These are phyloP conservation scores for Alsophila aescularia DNA, from an alignment of 2,888 invertebrate species.

Conservation along the genomic window DNA sequence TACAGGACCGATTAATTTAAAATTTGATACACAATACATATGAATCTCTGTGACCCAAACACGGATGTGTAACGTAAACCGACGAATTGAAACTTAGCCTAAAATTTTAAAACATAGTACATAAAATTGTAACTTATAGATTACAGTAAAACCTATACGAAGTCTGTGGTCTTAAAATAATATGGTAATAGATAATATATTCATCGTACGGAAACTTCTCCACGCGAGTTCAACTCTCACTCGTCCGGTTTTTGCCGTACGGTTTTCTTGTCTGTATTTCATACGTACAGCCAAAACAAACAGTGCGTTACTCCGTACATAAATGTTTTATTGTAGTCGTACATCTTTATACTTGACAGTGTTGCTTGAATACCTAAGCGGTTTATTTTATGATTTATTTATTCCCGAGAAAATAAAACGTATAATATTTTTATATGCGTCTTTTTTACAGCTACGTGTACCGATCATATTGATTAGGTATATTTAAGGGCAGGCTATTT, in stretches of 20 bases:
- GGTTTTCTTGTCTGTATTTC: conserved; percentile 11
- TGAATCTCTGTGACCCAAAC: no score
- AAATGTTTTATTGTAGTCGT: conserved; percentile 53
- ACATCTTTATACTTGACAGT: conserved; percentile 50
- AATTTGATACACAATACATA: no score
- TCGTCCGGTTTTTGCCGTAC: background rate
- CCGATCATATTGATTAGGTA: conserved; percentile 11
- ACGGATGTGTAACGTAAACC: no score
- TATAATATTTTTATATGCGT: conserved; percentile 14
- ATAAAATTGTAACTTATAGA: no score
- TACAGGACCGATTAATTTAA: no score
- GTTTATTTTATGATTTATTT: conserved; percentile 25
- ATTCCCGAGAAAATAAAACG: conserved; percentile 18
- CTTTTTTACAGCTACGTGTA: conserved; percentile 11
- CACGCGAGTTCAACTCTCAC: no score
- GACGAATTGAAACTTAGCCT: no score
- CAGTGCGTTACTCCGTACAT: conserved; percentile 37
- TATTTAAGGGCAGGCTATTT: background rate
- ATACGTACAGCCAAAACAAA: conserved; percentile 1
- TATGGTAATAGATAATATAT: no score
- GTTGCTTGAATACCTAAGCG: conserved; percentile 47
- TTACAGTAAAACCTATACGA: no score
- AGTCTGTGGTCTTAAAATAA: no score
- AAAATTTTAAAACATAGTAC: no score
- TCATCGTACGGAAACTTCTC: no score